Evolutionary conservation across 2,888 invertebrate genomes (phyloP).

Genomic region (Portevinia maculata): DNA sequence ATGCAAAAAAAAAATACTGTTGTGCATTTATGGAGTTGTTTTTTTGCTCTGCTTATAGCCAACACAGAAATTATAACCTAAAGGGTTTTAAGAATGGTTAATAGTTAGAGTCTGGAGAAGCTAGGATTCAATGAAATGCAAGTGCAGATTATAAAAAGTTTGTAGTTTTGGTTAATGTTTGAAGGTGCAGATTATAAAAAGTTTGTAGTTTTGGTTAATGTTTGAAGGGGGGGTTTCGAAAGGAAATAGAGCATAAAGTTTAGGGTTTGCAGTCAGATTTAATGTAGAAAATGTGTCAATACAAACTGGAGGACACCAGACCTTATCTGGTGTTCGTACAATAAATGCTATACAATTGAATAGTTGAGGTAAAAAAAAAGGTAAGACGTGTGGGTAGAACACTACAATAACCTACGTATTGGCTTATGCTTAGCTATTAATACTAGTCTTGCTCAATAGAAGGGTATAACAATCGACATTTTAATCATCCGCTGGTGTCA

Average conservation of each 20-base stretch:
- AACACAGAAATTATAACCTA: conserved; percentile 18
- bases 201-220: neutral
- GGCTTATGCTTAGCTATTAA: conserved; percentile 27
- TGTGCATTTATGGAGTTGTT: conserved; percentile 48
- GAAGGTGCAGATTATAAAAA: neutral
- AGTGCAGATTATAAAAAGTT: neutral
- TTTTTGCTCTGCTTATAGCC: neutral
- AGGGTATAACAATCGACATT: no score
- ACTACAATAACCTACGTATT: conserved; percentile 1
- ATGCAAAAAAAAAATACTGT: conserved; percentile 31
- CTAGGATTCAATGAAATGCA: conserved; percentile 48
- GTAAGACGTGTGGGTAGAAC: conserved; percentile 24
- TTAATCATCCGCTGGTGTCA: no score
- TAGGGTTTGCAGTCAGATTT: conserved; percentile 10
- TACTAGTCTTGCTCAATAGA: neutral
- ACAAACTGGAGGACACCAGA: conserved; percentile 60
- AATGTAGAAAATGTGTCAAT: conserved; percentile 30
- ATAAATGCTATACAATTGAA: conserved; percentile 67
- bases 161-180: neutral
- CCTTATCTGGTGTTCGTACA: conserved; percentile 68
- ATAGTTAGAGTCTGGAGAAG: neutral
- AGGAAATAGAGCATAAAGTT: neutral
- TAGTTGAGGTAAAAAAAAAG: conserved; percentile 50
- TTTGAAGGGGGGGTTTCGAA: neutral
- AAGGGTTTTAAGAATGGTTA: neutral